A percentile compares a stretch with the other conserved stretches of the same genome.
Conservation (phyloP, 2,888 invertebrate genomes). For the Muschampia plurimacula region DNA sequence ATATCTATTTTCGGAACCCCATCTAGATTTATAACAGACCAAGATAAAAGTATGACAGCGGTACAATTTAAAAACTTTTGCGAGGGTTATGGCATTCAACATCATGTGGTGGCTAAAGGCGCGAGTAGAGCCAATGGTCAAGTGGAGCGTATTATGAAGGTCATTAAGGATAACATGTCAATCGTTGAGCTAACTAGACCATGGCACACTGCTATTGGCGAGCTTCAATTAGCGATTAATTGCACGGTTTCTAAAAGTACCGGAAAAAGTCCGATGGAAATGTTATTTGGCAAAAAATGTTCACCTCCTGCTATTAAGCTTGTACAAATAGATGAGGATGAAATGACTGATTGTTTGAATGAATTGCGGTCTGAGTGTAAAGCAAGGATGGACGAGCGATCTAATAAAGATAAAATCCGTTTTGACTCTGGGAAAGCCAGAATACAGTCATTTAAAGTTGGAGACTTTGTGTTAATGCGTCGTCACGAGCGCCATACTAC, state of each 20-base stretch:
- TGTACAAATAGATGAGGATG: neutral
- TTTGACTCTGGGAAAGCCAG: constrained; percentile 14
- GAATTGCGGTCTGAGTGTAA: neutral
- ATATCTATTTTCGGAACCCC: constrained; percentile 39
- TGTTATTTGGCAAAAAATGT: constrained; percentile 2
- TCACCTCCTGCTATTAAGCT: neutral
- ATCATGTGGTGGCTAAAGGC: constrained; percentile 41
- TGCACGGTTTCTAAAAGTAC: constrained; percentile 41
- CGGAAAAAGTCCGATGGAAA: constrained; percentile 34
- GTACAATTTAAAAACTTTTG: constrained; percentile 40
- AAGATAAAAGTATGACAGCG: constrained; percentile 39
- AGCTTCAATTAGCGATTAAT: constrained; percentile 43
- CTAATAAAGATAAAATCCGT: neutral
- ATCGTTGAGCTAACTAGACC: constrained; percentile 32
- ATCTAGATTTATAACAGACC: constrained; percentile 34
- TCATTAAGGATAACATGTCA: constrained; percentile 40
- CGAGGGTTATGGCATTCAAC: constrained; percentile 15
- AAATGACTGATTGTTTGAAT: neutral
- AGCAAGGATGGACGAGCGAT: neutral
- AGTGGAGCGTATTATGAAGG: constrained; percentile 39
- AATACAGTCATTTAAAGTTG: constrained; percentile 24
- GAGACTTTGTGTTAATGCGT: constrained; percentile 30
- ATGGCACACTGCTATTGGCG: constrained; percentile 36
- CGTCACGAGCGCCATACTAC: constrained; percentile 26
- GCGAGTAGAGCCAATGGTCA: constrained; percentile 41